Percentiles rank a stretch among this genome's conserved stretches.
Conservation (phyloP, 1,140 invertebrate genomes). For the Caenorhabditis tropicalis region DNA sequence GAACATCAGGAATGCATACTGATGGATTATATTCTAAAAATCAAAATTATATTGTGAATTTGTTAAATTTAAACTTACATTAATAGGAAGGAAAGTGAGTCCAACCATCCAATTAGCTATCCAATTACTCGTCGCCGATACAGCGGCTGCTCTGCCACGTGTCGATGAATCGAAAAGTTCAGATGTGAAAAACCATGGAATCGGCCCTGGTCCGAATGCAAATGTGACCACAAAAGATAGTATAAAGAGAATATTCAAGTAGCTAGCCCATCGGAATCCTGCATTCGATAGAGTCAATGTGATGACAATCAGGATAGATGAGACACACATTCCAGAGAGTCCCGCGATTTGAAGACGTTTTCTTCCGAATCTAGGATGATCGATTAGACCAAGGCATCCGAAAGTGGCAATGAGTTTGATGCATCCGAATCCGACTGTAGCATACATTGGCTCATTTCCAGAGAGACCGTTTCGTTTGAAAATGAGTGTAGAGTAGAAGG, state of each 20-base stretch:
- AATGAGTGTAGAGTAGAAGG: slow-evolving; percentile 59
- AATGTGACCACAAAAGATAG: slow-evolving; percentile 25
- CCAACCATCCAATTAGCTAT: slow-evolving; percentile 24
- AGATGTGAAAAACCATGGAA: slow-evolving; percentile 30
- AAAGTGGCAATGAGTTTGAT: slow-evolving; percentile 35
- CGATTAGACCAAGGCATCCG: neutral
- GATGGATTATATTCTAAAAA: slow-evolving; percentile 28
- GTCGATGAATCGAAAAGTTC: slow-evolving; percentile 9
- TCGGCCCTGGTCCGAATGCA: slow-evolving; percentile 5
- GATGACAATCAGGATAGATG: slow-evolving; percentile 11
- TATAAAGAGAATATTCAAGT: neutral
- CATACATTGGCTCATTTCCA: slow-evolving; percentile 53
- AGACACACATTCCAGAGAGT: slow-evolving; percentile 16
- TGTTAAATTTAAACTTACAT: neutral
- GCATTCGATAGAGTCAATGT: slow-evolving; percentile 16
- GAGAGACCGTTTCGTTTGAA: slow-evolving; percentile 46
- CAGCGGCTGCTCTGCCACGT: neutral
- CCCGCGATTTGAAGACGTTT: slow-evolving; percentile 36
- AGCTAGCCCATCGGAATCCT: neutral
- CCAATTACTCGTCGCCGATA: slow-evolving; percentile 7
- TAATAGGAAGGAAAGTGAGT: slow-evolving; percentile 5
- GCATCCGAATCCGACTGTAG: slow-evolving; percentile 48
- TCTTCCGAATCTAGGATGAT: slow-evolving; percentile 22
- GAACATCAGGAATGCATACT: slow-evolving; percentile 36
- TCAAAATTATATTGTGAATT: neutral